These are phyloP conservation scores for Iguana delicatissima DNA, from an alignment of 2,797 vertebrate species.

Conservation along the genomic window DNA sequence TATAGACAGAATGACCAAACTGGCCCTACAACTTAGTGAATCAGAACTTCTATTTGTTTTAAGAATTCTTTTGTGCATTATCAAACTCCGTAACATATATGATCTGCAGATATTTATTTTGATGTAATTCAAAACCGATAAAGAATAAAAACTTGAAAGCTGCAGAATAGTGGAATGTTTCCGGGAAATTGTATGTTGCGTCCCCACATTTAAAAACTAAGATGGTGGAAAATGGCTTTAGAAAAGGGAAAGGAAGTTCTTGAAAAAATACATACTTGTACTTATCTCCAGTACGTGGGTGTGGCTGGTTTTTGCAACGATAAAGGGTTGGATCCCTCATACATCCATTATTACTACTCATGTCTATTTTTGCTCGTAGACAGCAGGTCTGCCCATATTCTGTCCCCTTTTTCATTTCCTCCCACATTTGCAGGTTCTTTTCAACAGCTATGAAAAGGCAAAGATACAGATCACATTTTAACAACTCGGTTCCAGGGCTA, in stretches of 20 bases:
- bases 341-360: constrained; percentile 98
- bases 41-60: not conserved
- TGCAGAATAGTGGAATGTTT: not conserved
- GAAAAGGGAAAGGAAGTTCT: constrained; percentile 8
- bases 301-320: constrained; percentile 94
- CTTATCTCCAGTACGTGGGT: constrained; percentile 90
- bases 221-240: not conserved
- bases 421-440: constrained; percentile 96
- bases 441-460: constrained; percentile 85
- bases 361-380: constrained; percentile 97
- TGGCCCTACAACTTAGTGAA: not conserved
- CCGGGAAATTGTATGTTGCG: accelerated
- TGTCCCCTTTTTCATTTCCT: constrained; percentile 95
- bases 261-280: constrained; percentile 86
- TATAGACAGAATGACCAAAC: not conserved
- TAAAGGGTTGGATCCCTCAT: constrained; percentile 96
- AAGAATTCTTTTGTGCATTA: not conserved
- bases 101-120: not conserved
- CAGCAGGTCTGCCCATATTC: constrained; percentile 92
- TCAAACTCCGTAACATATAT: not conserved
- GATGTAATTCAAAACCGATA: not conserved
- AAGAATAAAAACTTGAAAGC: not conserved
- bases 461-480: constrained; percentile 28
- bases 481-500: not conserved
- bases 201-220: not conserved